phyloP scores from a whole-genome alignment of 2,797 vertebrate genomes.

The Setipinna tenuifilis region DNA sequence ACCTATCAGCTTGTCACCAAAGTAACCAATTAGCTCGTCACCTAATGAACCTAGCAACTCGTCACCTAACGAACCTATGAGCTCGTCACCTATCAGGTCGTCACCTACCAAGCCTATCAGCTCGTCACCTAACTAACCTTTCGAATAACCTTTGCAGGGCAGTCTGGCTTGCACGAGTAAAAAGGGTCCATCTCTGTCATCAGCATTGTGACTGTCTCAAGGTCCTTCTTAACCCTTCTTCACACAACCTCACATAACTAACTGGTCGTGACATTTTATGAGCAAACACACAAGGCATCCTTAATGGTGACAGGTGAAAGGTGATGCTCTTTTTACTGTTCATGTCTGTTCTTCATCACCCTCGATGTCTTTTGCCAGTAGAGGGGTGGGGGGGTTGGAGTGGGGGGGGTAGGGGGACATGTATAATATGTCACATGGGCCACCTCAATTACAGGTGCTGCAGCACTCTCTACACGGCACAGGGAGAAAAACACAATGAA shows the following conservation, averaged over 20 bases:
- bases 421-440: not conserved
- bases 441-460: not conserved
- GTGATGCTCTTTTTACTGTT: not conserved
- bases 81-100: too few species aligned
- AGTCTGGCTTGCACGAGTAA: too few species aligned
- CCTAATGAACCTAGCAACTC: too few species aligned
- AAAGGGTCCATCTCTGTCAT: too few species aligned
- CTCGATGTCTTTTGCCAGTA: not conserved
- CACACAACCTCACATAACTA: not conserved
- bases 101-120: too few species aligned
- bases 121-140: too few species aligned
- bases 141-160: too few species aligned
- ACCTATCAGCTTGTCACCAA: not conserved
- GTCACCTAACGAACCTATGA: not conserved
- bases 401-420: not conserved
- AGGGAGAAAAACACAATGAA: not conserved
- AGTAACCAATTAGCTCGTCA: not conserved
- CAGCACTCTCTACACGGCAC: not conserved
- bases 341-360: not conserved
- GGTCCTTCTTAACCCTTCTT: too few species aligned
- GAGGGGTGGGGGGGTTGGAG: not conserved
- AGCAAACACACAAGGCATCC: not conserved
- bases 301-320: not conserved
- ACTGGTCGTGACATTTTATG: not conserved
- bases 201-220: too few species aligned